A percentile compares a stretch with the other conserved stretches of the same genome.
Conservation (phyloP, 2,113 vertebrate species). For the Prinia subflava region DNA sequence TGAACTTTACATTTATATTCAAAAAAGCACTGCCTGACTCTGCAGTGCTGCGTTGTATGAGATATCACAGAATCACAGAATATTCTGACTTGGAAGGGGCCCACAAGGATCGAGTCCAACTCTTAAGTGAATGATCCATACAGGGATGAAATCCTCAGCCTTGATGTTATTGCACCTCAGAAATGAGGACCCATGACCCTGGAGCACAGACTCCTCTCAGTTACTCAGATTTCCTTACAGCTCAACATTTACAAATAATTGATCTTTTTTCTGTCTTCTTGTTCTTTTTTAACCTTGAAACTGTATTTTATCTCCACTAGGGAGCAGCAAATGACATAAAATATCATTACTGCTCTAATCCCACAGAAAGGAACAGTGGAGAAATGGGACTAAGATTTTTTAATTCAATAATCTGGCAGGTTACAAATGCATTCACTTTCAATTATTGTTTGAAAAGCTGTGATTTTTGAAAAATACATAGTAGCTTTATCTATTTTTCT, state of each 20-base stretch:
- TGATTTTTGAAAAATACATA: not conserved
- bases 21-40: not conserved
- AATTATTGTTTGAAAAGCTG: too few relatives aligned
- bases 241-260: not conserved
- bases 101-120: not conserved
- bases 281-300: not conserved
- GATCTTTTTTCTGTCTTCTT: not conserved
- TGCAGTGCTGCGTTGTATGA: not conserved
- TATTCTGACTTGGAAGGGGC: not conserved
- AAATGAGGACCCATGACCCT: not conserved
- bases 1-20: not conserved
- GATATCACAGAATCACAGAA: not conserved
- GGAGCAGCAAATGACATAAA: constrained; percentile 62
- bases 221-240: not conserved
- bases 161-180: not conserved
- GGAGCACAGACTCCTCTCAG: not conserved
- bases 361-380: not conserved
- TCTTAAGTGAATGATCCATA: not conserved
- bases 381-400: not conserved
- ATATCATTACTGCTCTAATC: not conserved
- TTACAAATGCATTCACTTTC: not conserved
- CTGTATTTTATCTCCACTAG: constrained; percentile 39
- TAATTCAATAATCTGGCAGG: not conserved
- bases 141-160: not conserved
- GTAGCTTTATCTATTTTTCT: not conserved